These are phyloP conservation scores for Leuctra nigra DNA, from an alignment of 2,888 invertebrate species.

Conservation along the genomic window DNA sequence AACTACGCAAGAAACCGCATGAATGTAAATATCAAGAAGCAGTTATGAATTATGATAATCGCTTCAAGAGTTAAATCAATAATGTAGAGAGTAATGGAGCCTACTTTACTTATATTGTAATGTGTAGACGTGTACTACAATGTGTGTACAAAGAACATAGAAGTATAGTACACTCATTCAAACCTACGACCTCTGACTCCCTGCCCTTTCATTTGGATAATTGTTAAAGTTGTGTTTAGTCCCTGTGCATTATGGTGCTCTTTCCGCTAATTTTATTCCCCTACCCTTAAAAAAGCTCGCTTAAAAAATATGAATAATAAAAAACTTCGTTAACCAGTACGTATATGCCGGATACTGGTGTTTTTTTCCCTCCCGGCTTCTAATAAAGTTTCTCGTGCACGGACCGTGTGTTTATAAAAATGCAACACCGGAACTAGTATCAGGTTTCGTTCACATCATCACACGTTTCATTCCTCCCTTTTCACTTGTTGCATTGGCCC, in stretches of 20 bases:
- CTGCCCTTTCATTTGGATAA: neutral
- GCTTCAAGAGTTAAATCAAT: no score
- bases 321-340: constrained; percentile 16
- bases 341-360: constrained; percentile 21
- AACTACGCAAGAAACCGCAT: no score
- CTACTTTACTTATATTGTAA: no score
- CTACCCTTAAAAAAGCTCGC: neutral
- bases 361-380: constrained; percentile 7
- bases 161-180: no score
- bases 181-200: neutral
- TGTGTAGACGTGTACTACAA: no score
- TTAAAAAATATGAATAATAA: constrained; percentile 19
- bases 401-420: neutral
- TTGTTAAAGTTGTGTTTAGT: neutral
- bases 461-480: neutral
- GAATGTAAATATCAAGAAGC: no score
- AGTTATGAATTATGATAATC: no score
- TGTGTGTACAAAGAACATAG: no score
- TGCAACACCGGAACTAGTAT: neutral
- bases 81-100: no score
- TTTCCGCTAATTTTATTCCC: neutral
- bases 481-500: constrained; percentile 17
- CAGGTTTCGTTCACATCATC: neutral
- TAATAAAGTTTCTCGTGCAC: constrained; percentile 10
- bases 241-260: constrained; percentile 2